These are phyloP conservation scores for Emberiza fucata DNA, from an alignment of 2,113 vertebrate genomes.

Conservation along the genomic window DNA sequence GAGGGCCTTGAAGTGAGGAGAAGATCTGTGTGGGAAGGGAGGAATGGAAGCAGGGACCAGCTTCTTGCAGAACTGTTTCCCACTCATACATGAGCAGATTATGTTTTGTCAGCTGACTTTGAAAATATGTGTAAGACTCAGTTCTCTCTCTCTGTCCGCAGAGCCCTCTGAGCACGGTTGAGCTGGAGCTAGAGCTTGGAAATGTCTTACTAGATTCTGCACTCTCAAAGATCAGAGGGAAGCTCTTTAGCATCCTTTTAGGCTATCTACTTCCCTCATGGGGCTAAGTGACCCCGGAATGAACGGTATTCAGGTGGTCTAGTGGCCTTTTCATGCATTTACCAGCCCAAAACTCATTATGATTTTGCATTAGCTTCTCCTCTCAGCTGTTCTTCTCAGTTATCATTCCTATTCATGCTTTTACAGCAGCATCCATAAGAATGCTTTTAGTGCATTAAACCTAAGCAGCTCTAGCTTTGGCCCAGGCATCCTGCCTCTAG, in stretches of 20 bases:
- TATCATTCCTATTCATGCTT: neutral
- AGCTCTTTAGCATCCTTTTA: neutral
- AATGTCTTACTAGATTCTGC: neutral
- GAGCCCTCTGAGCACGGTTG: neutral
- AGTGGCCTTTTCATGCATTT: neutral
- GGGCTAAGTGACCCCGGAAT: neutral
- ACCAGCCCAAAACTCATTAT: neutral
- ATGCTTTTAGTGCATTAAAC: neutral
- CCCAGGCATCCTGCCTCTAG: neutral
- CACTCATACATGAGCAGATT: accelerated
- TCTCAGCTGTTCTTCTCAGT: neutral
- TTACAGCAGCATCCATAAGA: neutral
- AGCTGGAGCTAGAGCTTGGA: neutral
- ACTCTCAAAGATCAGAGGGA: neutral
- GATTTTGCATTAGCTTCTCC: neutral
- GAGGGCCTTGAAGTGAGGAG: neutral
- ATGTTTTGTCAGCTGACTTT: neutral
- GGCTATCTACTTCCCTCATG: neutral
- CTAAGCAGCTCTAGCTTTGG: neutral
- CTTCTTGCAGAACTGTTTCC: neutral
- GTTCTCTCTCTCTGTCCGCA: neutral
- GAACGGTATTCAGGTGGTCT: neutral
- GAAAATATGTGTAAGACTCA: neutral
- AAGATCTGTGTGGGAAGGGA: neutral
- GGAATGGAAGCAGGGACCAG: neutral